A percentile compares a stretch with the other conserved stretches of the same genome.
Conservation (phyloP, 2,888 invertebrate genomes). For the Tetranychus piercei region DNA sequence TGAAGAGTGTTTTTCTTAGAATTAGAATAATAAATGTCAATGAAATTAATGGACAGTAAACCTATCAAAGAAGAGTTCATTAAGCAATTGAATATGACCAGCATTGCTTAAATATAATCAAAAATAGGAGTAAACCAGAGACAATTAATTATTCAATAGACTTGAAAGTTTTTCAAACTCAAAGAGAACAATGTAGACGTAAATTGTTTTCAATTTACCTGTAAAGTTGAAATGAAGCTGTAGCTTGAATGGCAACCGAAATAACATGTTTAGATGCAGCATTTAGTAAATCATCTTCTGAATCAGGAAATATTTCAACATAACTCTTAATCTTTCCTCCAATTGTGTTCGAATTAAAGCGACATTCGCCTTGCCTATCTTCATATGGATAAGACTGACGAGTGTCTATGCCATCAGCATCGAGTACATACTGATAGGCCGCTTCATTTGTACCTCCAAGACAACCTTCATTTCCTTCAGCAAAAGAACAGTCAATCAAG, state of each 20-base stretch:
- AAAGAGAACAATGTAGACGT: too few species aligned
- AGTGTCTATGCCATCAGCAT: conserved; percentile 47
- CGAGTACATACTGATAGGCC: conserved; percentile 39
- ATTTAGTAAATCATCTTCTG: conserved; percentile 51
- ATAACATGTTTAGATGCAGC: conserved; percentile 57
- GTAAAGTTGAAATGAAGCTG: conserved; percentile 52
- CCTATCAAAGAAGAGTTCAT: too few species aligned
- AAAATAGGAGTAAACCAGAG: too few species aligned
- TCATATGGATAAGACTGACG: conserved; percentile 30
- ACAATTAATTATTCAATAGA: too few species aligned
- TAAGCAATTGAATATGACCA: too few species aligned
- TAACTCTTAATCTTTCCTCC: conserved; percentile 66
- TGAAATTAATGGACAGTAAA: too few species aligned
- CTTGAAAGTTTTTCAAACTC: too few species aligned
- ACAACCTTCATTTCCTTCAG: conserved; percentile 64
- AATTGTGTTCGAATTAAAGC: conserved; percentile 37
- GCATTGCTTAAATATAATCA: too few species aligned
- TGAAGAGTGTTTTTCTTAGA: too few species aligned
- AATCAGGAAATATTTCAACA: conserved; percentile 42
- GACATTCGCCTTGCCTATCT: conserved; percentile 18
- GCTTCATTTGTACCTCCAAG: conserved; percentile 47
- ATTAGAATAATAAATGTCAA: too few species aligned
- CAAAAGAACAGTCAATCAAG: conserved; percentile 61
- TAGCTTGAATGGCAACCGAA: conserved; percentile 71
- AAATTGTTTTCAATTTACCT: conserved; percentile 20